These are phyloP conservation scores for Triops longicaudatus DNA, from an alignment of 1,140 invertebrate species.

Conservation along the genomic window DNA sequence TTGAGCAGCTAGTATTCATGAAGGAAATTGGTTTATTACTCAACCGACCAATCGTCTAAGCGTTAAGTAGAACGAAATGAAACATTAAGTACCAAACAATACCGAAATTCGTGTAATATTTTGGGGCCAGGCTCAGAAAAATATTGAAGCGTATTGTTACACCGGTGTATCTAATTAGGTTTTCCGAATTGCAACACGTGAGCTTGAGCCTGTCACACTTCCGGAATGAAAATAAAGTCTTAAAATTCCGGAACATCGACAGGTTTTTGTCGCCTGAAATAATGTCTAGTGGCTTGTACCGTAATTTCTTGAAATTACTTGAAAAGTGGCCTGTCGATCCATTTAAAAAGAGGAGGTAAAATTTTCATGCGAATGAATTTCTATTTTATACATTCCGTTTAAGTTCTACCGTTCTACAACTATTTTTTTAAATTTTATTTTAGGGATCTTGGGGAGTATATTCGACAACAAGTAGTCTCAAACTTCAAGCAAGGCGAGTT, in stretches of 20 bases:
- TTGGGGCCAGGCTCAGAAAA: not conserved
- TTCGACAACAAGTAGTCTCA: slow-evolving; percentile 57
- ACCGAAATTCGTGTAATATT: no score
- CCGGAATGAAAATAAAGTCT: not conserved
- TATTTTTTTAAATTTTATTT: no score
- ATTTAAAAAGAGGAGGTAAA: slow-evolving; percentile 19
- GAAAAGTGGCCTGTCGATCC: slow-evolving; percentile 23
- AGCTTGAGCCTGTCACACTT: not conserved
- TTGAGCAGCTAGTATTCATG: no score
- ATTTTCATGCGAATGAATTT: no score
- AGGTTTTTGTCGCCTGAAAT: slow-evolving; percentile 25
- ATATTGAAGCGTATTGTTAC: not conserved
- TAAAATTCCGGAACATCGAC: not conserved
- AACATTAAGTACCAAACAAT: no score
- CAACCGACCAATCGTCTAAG: no score
- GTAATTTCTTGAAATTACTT: slow-evolving; percentile 15
- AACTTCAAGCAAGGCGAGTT: slow-evolving; percentile 53
- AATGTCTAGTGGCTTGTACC: slow-evolving; percentile 19
- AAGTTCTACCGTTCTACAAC: no score
- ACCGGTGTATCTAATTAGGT: not conserved
- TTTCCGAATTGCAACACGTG: not conserved
- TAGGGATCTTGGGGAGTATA: slow-evolving; percentile 66
- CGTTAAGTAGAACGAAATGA: no score
- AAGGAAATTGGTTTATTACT: no score
- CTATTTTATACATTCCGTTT: no score